Conservation (phyloP, 2,797 vertebrate genomes). For the Cuculus canorus region DNA sequence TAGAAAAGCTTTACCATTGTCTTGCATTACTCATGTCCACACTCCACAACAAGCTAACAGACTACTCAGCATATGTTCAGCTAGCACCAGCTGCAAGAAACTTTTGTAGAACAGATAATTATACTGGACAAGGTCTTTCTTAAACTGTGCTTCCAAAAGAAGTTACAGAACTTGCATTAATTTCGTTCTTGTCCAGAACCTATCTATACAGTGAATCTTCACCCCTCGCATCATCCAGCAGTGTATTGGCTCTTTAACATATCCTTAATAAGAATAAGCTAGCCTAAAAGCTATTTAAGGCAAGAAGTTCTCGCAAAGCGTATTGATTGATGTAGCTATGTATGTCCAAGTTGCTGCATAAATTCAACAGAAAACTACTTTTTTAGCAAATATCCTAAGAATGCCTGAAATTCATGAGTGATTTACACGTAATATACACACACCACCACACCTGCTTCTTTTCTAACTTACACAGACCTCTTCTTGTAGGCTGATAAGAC, state of each 20-base stretch:
- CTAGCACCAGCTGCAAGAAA: neutral
- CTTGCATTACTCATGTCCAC: neutral
- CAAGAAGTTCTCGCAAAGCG: neutral
- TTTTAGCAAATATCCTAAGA: neutral
- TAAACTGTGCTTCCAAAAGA: neutral
- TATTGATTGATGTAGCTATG: neutral
- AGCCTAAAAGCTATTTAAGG: neutral
- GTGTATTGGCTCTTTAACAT: neutral
- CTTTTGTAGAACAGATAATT: neutral
- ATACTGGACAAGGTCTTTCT: neutral
- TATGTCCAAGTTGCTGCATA: neutral
- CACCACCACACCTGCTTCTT: neutral
- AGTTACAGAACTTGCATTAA: neutral
- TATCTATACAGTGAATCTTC: neutral
- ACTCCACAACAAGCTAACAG: neutral
- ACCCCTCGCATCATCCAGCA: neutral
- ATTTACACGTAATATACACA: neutral
- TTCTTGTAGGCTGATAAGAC: neutral
- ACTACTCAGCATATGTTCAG: neutral
- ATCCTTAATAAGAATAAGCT: neutral
- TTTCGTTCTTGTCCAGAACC: neutral
- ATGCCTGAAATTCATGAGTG: neutral
- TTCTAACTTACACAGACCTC: neutral
- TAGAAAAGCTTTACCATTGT: neutral
- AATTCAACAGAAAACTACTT: neutral